Evolutionary conservation across 2,113 vertebrate species (phyloP).

Genomic region (Eolophus roseicapilla): DNA sequence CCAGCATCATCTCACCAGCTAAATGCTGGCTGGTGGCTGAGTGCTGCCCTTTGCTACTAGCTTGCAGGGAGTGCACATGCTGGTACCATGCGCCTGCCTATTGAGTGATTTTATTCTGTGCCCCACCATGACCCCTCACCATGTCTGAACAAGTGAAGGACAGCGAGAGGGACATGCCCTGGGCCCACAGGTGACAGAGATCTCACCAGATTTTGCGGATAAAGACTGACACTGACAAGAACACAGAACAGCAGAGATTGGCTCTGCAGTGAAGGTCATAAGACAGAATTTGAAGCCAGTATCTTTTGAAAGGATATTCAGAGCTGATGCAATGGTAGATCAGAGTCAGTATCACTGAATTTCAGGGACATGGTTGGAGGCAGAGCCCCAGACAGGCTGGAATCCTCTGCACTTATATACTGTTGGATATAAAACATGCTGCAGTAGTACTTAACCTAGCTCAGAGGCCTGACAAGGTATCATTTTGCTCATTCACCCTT

Average conservation of each 20-base stretch:
- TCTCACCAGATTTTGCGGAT: background rate
- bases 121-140: background rate
- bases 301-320: background rate
- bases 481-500: background rate
- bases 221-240: background rate
- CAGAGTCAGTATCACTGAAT: background rate
- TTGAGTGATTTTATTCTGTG: background rate
- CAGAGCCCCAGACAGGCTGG: background rate
- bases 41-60: background rate
- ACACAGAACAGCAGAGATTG: background rate
- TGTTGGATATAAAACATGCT: background rate
- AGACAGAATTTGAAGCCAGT: background rate
- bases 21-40: background rate
- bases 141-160: background rate
- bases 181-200: background rate
- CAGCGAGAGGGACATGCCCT: background rate
- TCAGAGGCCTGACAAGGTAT: background rate
- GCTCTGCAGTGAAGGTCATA: background rate
- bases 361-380: background rate
- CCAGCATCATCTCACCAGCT: background rate
- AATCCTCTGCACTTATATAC: background rate
- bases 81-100: rapidly evolving
- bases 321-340: background rate
- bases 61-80: background rate
- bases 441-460: background rate